A percentile compares a stretch with the other conserved stretches of the same genome.
phyloP scores from a whole-genome alignment of 2,888 invertebrate species.

The Barypeithes pellucidus region DNA sequence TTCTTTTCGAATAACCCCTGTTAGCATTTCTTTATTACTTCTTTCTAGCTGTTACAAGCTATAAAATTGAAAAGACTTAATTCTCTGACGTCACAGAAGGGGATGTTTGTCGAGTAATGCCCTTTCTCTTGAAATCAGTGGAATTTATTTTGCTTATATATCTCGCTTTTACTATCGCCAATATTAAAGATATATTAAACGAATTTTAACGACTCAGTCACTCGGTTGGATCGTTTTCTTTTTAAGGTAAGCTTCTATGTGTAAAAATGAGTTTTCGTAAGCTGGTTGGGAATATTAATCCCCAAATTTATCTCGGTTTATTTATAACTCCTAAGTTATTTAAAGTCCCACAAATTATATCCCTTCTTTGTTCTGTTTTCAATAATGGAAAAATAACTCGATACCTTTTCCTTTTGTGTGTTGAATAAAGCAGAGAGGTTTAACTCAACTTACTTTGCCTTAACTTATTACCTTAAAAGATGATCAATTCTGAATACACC shows the following conservation, averaged over 20 bases:
- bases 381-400: conserved; percentile 23
- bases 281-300: conserved; percentile 26
- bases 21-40: not conserved
- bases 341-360: conserved; percentile 12
- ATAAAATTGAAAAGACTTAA: conserved; percentile 19
- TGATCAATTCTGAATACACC: not conserved
- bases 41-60: conserved; percentile 6
- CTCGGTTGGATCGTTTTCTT: not conserved
- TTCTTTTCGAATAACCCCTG: too few relatives aligned
- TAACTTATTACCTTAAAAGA: conserved; percentile 14
- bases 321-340: conserved; percentile 16
- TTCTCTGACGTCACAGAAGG: not conserved
- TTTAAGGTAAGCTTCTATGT: conserved; percentile 16
- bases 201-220: not conserved
- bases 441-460: not conserved
- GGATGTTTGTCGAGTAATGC: not conserved
- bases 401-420: conserved; percentile 13
- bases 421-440: not conserved
- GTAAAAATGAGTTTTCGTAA: conserved; percentile 17
- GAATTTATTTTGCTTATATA: conserved; percentile 9
- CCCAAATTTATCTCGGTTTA: conserved; percentile 20
- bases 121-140: not conserved
- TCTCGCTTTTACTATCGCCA: conserved; percentile 13
- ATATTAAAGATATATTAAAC: not conserved
- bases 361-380: conserved; percentile 16